Evolutionary conservation across 2,797 vertebrate species (phyloP).

Genomic region (Orientallactaga sibirica): DNA sequence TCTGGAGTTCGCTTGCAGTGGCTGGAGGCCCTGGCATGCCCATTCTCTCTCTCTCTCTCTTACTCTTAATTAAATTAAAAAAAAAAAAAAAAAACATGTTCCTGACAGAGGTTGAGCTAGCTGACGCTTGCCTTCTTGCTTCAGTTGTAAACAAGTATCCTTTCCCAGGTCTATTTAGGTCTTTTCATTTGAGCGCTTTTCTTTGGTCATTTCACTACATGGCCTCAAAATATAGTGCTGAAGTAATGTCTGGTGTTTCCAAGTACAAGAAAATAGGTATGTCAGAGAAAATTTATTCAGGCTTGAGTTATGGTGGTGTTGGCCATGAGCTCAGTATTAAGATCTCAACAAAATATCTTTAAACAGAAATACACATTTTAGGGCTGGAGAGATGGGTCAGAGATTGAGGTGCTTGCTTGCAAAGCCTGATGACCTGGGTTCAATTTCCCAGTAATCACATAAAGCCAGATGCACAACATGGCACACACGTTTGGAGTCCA

Average conservation of each 20-base stretch:
- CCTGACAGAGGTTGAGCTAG: background rate
- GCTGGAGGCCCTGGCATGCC: too few relatives aligned
- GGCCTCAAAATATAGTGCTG: background rate
- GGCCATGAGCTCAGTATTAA: background rate
- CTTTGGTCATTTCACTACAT: background rate
- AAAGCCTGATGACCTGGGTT: too few relatives aligned
- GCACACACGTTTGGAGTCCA: too few relatives aligned
- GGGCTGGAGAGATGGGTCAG: too few relatives aligned
- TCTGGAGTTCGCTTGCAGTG: too few relatives aligned
- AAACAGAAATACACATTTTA: background rate
- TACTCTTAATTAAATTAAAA: too few relatives aligned
- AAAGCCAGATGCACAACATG: too few relatives aligned
- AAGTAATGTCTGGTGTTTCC: background rate
- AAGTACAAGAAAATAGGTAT: constrained; percentile 23
- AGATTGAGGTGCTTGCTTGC: too few relatives aligned
- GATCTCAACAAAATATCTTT: constrained; percentile 1
- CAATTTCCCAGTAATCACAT: too few relatives aligned
- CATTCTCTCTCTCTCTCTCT: too few relatives aligned
- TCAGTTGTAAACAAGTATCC: background rate
- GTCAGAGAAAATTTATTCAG: background rate
- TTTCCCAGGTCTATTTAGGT: background rate
- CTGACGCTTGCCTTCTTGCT: background rate
- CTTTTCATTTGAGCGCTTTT: background rate
- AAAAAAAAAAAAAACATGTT: background rate
- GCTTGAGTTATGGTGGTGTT: background rate